A percentile compares a stretch with the other conserved stretches of the same genome.
Evolutionary conservation across 2,797 vertebrate species (phyloP).

Genomic region (Melanogrammus aeglefinus): DNA sequence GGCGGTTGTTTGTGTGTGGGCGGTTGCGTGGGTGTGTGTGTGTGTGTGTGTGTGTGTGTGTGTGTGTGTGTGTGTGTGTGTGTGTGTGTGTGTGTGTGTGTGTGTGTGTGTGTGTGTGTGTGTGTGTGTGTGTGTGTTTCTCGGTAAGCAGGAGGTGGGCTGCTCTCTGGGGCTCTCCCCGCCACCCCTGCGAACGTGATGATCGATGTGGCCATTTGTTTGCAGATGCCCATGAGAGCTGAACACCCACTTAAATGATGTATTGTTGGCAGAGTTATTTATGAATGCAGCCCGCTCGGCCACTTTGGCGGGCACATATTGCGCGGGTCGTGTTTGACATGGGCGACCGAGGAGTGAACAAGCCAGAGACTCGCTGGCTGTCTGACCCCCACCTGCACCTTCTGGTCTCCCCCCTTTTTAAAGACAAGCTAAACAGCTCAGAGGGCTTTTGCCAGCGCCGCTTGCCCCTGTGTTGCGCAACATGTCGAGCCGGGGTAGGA

Average conservation of each 20-base stretch:
- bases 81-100: slow-evolving; percentile 44
- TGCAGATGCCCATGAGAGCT: slow-evolving; percentile 73
- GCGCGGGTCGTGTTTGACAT: slow-evolving; percentile 73
- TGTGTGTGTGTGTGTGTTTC: slow-evolving; percentile 18
- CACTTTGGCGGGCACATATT: slow-evolving; percentile 57
- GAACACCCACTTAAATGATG: slow-evolving; percentile 76
- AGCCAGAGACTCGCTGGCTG: slow-evolving; percentile 61
- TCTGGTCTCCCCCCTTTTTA: slow-evolving; percentile 48
- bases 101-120: slow-evolving; percentile 21
- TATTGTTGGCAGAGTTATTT: slow-evolving; percentile 74
- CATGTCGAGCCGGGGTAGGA: slow-evolving; percentile 35
- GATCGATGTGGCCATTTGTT: slow-evolving; percentile 79
- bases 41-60: slow-evolving; percentile 20
- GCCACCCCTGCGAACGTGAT: slow-evolving; percentile 61
- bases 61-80: slow-evolving; percentile 15
- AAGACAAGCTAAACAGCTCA: slow-evolving; percentile 51
- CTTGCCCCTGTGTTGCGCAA: slow-evolving; percentile 32
- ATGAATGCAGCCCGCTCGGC: slow-evolving; percentile 68
- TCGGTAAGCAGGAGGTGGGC: slow-evolving; percentile 41
- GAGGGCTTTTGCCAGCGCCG: slow-evolving; percentile 29
- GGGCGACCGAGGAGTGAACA: slow-evolving; percentile 70
- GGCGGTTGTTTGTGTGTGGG: slow-evolving; percentile 34
- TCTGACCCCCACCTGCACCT: slow-evolving; percentile 61
- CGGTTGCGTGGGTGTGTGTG: slow-evolving; percentile 33
- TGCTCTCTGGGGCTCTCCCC: slow-evolving; percentile 50